Conservation (phyloP, 2,797 vertebrate species). For the Vultur gryphus region DNA sequence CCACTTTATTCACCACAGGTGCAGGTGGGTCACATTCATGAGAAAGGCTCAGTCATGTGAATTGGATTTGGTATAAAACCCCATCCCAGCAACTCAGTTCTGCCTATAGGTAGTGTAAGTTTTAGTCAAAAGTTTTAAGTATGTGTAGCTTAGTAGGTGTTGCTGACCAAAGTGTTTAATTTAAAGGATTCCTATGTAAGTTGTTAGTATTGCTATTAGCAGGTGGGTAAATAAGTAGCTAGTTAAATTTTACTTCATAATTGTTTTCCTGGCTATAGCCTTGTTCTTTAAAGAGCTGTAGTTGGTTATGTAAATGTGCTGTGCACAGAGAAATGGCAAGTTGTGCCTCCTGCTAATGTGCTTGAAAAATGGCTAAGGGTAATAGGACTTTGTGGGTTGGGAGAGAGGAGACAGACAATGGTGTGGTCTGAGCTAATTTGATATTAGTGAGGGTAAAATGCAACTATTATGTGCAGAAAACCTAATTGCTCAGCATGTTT, state of each 20-base stretch:
- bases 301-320: background rate
- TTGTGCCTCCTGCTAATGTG: background rate
- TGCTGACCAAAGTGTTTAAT: rapidly evolving
- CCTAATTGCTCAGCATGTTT: background rate
- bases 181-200: rapidly evolving
- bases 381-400: background rate
- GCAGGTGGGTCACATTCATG: background rate
- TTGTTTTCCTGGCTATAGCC: rapidly evolving
- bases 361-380: background rate
- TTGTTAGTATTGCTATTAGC: background rate
- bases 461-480: background rate
- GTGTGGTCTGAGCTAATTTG: background rate
- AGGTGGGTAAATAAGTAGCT: background rate
- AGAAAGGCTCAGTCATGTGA: background rate
- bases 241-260: background rate
- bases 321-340: rapidly evolving
- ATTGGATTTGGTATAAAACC: constrained; percentile 9
- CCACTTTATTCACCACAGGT: background rate
- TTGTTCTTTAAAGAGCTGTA: background rate
- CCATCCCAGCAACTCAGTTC: rapidly evolving
- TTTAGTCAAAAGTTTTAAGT: rapidly evolving
- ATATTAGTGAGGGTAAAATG: background rate
- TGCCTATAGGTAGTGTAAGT: rapidly evolving
- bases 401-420: background rate
- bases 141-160: rapidly evolving